Evolutionary conservation across 2,888 invertebrate genomes (phyloP), one percentile per base, ranked within the genome.

Genomic region (Dynastes hyllus): DNA sequence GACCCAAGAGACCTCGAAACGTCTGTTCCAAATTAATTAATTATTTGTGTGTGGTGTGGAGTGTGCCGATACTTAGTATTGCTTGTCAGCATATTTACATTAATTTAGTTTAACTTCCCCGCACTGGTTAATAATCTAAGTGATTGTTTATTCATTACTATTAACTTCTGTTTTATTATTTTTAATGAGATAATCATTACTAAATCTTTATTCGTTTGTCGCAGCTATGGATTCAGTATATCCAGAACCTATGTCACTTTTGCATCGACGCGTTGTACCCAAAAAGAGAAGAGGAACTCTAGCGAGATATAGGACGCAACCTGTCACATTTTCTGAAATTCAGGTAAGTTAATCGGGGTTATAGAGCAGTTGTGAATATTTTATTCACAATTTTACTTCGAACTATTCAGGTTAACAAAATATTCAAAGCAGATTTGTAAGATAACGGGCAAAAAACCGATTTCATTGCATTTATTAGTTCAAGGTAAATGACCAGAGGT

Each of bases 241-340:
- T 88, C 94, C 94, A 13, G 93, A 93, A 87, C 91, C 92, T 22
- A 91, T 94, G 87, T 93, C 94, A 71, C 88, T 91, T 70, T 88
- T 93, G 83, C 92, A 91, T 86, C 89, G 91, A 84, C 89, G 89
- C 86, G 92, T 90, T 83, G 92, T 89, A 83, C 91, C 91, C 77
- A 91, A 92, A 84, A 91, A 91, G 83, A 89, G 91, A 84, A 89
- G 90, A 82, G 90, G 88, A 81, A 89, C 85, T 82, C 88, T 89
- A 82, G 90, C 82, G 83, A 89, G 94, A 67, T 93, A 92, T 85
- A 91, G 93, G 83, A 94, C 94, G 51, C 93, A 93, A 87, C 94
- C 94, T 1, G 93, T 95, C 82, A 95, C 95, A 65, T 95, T 95
- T 88, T 93, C 94, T 58, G 95, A 95, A 89, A 95, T 95, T 83